These are phyloP conservation scores for Drosophila helvetica DNA, from an alignment of 2,888 invertebrate genomes.

Conservation along the genomic window DNA sequence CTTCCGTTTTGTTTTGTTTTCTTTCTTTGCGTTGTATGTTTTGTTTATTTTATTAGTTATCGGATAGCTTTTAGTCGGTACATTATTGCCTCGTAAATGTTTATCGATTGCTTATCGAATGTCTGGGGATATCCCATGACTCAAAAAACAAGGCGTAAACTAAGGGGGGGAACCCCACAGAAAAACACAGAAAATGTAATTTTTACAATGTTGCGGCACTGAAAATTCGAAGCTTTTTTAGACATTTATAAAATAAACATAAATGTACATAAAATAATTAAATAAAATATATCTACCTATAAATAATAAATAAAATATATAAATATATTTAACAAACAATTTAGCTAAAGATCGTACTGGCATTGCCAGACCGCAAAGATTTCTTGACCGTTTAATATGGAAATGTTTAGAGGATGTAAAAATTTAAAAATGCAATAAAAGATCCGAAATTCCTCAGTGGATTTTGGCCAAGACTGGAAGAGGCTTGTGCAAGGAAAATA, in stretches of 20 bases:
- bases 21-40: conserved; percentile 18
- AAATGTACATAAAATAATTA: too few species aligned
- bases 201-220: conserved; percentile 19
- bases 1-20: not conserved
- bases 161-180: not conserved
- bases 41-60: conserved; percentile 71
- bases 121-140: conserved; percentile 37
- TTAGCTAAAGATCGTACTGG: too few species aligned
- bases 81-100: conserved; percentile 48
- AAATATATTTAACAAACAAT: not conserved
- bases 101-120: conserved; percentile 59
- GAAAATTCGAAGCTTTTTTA: not conserved
- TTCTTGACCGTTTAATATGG: not conserved
- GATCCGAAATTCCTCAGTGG: too few species aligned
- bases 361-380: too few species aligned
- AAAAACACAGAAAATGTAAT: conserved; percentile 37
- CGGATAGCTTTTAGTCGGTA: conserved; percentile 63
- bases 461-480: too few species aligned
- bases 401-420: too few species aligned
- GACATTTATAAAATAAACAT: not conserved
- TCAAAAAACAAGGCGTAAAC: not conserved
- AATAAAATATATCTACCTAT: not conserved
- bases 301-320: too few species aligned
- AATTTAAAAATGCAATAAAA: too few species aligned
- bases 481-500: too few species aligned